Evolutionary conservation across 2,797 vertebrate species (phyloP).

Genomic region (Columba guinea): DNA sequence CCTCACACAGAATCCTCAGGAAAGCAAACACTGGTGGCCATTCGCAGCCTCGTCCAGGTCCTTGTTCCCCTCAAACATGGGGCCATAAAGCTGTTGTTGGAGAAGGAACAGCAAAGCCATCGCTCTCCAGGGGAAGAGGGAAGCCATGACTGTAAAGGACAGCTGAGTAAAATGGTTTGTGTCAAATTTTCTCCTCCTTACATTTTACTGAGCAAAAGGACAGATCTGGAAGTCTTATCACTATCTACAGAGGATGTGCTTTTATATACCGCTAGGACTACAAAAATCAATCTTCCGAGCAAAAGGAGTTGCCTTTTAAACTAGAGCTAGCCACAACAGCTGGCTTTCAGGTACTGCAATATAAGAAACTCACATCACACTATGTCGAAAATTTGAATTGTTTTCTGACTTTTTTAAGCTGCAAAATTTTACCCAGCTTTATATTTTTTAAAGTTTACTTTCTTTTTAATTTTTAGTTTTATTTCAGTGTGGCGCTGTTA

Average conservation of each 20-base stretch:
- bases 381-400: constrained; percentile 15
- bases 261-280: neutral
- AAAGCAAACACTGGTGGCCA: neutral
- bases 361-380: neutral
- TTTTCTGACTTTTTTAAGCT: constrained; percentile 26
- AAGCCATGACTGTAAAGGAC: neutral
- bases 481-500: neutral
- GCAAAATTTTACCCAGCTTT: constrained; percentile 34
- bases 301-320: neutral
- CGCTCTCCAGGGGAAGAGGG: neutral
- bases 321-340: neutral
- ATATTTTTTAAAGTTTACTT: neutral
- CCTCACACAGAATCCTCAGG: neutral
- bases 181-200: constrained; percentile 8
- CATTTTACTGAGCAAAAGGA: constrained; percentile 50
- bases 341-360: neutral
- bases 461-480: constrained; percentile 7
- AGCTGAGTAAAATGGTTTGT: constrained; percentile 2
- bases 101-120: neutral
- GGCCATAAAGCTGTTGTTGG: neutral
- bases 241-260: constrained; percentile 4
- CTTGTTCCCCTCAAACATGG: neutral
- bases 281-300: constrained; percentile 25
- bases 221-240: constrained; percentile 6
- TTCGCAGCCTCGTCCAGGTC: neutral